These are phyloP conservation scores for Pelodiscus sinensis DNA, from an alignment of 2,113 vertebrate species.

Conservation along the genomic window DNA sequence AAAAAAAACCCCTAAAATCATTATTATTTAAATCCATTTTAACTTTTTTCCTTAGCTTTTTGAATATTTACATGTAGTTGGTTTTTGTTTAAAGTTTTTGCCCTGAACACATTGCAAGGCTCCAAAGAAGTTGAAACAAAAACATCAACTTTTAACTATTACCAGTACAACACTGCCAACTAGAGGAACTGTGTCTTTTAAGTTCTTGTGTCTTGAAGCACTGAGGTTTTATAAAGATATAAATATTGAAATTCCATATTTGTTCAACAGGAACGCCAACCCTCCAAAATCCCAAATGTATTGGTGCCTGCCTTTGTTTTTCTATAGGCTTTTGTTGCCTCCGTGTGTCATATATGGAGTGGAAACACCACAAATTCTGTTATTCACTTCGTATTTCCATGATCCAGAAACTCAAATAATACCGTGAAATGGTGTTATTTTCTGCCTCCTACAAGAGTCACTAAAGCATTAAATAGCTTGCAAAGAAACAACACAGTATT, in stretches of 20 bases:
- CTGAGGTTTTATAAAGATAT: not conserved
- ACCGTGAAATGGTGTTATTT: not conserved
- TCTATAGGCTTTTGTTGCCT: not conserved
- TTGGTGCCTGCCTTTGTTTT: not conserved
- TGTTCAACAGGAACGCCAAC: not conserved
- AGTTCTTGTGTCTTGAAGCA: not conserved
- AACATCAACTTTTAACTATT: slow-evolving; percentile 16
- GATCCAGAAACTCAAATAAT: not conserved
- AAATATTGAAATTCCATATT: not conserved
- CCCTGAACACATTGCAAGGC: not conserved
- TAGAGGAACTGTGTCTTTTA: slow-evolving; percentile 26
- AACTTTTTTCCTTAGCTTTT: not conserved
- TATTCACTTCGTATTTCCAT: not conserved
- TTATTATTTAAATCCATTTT: not conserved
- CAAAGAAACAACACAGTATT: not conserved
- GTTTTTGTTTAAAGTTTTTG: not conserved
- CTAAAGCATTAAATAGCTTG: not conserved
- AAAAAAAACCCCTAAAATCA: not conserved
- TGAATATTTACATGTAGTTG: not conserved
- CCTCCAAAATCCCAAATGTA: not conserved
- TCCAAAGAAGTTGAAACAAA: not conserved
- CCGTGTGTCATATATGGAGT: not conserved
- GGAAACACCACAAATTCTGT: not conserved
- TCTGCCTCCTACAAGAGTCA: not conserved
- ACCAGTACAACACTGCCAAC: slow-evolving; percentile 62